Evolutionary conservation across 2,113 vertebrate species (phyloP).

Genomic region (Pogonocichla stellata): DNA sequence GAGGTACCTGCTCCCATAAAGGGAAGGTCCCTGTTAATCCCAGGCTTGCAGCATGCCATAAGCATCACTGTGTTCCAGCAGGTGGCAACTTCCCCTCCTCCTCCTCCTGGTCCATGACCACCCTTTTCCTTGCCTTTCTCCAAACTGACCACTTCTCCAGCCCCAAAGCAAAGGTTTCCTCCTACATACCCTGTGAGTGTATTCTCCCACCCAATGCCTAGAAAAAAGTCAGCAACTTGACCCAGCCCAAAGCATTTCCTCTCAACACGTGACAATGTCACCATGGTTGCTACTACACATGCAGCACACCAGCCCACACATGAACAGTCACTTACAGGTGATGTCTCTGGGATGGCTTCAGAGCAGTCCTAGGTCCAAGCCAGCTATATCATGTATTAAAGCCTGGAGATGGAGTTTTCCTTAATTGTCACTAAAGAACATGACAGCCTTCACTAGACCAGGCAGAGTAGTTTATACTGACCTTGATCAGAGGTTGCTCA

Average conservation of each 20-base stretch:
- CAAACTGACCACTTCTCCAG: not conserved
- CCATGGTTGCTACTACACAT: accelerated
- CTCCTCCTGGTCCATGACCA: accelerated
- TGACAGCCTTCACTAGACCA: not conserved
- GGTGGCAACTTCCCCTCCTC: not conserved
- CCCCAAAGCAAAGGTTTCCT: not conserved
- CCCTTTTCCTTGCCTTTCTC: not conserved
- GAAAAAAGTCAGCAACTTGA: not conserved
- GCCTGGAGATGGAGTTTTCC: not conserved
- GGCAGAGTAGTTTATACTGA: not conserved
- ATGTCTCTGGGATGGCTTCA: not conserved
- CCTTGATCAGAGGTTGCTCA: not conserved
- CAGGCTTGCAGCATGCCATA: not conserved
- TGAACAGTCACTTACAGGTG: not conserved
- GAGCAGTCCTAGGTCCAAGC: not conserved
- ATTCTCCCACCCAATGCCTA: not conserved
- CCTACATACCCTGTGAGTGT: not conserved
- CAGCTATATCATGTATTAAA: not conserved
- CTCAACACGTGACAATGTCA: not conserved
- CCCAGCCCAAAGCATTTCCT: not conserved
- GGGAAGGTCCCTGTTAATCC: accelerated
- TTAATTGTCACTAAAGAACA: not conserved
- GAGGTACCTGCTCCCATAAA: not conserved
- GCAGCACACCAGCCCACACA: not conserved
- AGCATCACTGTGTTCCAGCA: not conserved